Conservation (phyloP, 2,113 vertebrate genomes). For the Halcyon malimbica region DNA sequence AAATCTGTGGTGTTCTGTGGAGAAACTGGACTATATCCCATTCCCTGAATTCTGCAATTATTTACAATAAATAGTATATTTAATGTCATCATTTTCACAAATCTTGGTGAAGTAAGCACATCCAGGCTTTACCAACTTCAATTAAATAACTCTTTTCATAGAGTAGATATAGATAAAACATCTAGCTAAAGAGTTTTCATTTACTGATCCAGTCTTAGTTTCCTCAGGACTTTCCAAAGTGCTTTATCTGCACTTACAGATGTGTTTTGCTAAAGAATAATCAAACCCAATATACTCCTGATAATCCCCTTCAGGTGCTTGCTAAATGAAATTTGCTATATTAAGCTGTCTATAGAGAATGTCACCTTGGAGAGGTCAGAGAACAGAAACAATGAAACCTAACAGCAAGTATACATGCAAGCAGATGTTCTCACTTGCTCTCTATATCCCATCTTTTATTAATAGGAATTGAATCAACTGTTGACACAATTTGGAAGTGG, state of each 20-base stretch:
- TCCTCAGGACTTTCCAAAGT: neutral
- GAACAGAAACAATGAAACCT: neutral
- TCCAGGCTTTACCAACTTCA: neutral
- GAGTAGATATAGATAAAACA: neutral
- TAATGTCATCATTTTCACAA: neutral
- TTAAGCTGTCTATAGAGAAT: neutral
- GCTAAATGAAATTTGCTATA: accelerated
- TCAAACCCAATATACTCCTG: neutral
- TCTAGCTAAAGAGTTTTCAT: neutral
- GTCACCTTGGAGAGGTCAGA: neutral
- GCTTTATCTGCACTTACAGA: neutral
- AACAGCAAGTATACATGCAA: neutral
- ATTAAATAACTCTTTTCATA: neutral
- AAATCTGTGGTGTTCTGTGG: accelerated
- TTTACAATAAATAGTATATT: neutral
- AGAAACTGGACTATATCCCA: neutral
- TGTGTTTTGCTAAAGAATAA: neutral
- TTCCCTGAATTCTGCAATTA: neutral
- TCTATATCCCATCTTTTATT: neutral
- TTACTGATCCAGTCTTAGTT: neutral
- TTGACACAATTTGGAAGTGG: neutral
- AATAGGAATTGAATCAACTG: neutral
- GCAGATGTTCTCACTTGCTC: neutral
- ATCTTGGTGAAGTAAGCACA: neutral
- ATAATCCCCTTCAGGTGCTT: neutral